Percentiles rank a stretch among this genome's conserved stretches.
phyloP scores from a whole-genome alignment of 2,113 vertebrate genomes.

The Epinephelus moara region DNA sequence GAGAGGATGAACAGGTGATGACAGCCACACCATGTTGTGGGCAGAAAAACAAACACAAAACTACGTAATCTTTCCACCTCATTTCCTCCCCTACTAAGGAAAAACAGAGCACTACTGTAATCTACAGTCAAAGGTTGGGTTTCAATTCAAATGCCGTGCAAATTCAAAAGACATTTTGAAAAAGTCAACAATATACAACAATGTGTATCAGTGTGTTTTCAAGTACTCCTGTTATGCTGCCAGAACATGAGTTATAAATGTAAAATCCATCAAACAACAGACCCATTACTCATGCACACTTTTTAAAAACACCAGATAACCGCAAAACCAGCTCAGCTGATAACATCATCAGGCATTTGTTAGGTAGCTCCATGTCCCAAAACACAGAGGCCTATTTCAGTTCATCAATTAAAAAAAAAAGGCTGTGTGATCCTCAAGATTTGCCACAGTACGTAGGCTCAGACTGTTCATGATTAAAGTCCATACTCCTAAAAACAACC shows the following conservation, averaged over 20 bases:
- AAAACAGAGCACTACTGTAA: neutral
- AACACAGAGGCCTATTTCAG: neutral
- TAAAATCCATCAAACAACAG: slow-evolving; percentile 1
- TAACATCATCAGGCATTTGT: neutral
- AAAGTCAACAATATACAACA: neutral
- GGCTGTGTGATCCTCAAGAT: neutral
- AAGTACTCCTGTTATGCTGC: neutral
- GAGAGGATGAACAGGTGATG: slow-evolving; percentile 27
- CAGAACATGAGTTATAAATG: slow-evolving; percentile 18
- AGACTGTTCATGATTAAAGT: neutral
- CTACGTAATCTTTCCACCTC: neutral
- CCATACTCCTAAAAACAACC: neutral
- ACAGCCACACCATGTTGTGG: neutral
- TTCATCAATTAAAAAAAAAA: neutral
- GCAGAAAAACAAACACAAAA: neutral
- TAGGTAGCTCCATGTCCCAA: neutral
- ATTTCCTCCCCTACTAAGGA: neutral
- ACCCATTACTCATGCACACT: neutral
- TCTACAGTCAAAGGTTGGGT: neutral
- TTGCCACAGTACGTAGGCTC: neutral
- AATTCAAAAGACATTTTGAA: neutral
- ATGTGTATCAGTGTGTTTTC: neutral
- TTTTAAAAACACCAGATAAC: slow-evolving; percentile 1
- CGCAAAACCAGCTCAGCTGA: neutral
- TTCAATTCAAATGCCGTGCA: neutral